Evolutionary conservation across 1,140 invertebrate genomes (phyloP), one percentile per base, ranked within the genome.

Genomic region (Diprion similis): DNA sequence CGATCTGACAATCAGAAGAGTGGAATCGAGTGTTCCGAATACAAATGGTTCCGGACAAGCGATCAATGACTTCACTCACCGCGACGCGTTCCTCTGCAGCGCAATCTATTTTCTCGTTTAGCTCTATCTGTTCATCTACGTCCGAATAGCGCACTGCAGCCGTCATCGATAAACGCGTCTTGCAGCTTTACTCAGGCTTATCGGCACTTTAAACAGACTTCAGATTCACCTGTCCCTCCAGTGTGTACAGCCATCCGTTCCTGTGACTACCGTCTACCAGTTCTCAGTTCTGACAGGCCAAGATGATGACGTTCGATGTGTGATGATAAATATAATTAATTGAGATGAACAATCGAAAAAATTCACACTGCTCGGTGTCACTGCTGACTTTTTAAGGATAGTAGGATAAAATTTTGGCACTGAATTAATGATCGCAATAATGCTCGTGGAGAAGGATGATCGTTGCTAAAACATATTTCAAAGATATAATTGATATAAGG

Each of bases 41-140:
- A 59, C 51, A 59, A 59, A 59, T 59, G 51, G 51, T 59, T 59
- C 51, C 51, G 51, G 51, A 59, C 51, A 59, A 59, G 11, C 51
- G 51, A 59, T 59, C 51, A 59, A 59, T 59, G 51, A 17, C 51
- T 59, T 59, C 51, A 59, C 51, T 59, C 11, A 13, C 51, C 51
- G 51, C 51, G 51, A 59, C 51, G 51, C 51, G 11, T 3, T 59
- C 9, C 11, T 4, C 24, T 37, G 24, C 24, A 37, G 6, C 24
- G 24, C 51, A 17, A 59, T 59, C 51, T 59, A 59, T 59, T 59
- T 59, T 59, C 51, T 59, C 51, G 51, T 59, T 59, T 15, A 8
- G 51, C n/a, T 17, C 4, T 59, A 59, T 59, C 51, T 59, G 51
- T 59, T 59, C 51, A 59, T 59, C 51, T 59, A 59, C 51, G 51